These are phyloP conservation scores for Andrena haemorrhoa DNA, from an alignment of 2,888 invertebrate species.

Conservation along the genomic window DNA sequence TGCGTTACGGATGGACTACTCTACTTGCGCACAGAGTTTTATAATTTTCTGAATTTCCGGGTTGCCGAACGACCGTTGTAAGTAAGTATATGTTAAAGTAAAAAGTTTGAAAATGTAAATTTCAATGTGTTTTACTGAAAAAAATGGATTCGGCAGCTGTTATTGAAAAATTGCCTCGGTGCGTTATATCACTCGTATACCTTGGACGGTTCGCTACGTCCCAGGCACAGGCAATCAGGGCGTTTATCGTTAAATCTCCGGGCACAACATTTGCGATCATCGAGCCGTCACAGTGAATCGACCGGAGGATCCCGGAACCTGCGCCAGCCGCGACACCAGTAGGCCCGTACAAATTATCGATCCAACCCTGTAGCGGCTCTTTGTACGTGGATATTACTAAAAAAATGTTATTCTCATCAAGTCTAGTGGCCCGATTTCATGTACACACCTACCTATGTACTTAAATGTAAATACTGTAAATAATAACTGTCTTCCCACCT, in stretches of 20 bases:
- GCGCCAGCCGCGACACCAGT: slow-evolving; percentile 91
- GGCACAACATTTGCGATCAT: slow-evolving; percentile 93
- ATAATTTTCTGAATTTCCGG: too few relatives aligned
- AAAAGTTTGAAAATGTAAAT: too few relatives aligned
- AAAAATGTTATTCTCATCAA: slow-evolving; percentile 44
- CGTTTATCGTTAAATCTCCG: slow-evolving; percentile 93
- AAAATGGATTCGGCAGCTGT: too few relatives aligned
- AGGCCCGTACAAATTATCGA: slow-evolving; percentile 96
- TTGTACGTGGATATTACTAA: slow-evolving; percentile 89
- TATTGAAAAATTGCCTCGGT: too few relatives aligned
- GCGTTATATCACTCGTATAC: slow-evolving; percentile 49
- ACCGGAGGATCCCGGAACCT: slow-evolving; percentile 91
- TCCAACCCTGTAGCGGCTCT: slow-evolving; percentile 93
- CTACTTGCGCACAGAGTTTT: too few relatives aligned
- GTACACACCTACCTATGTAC: background rate
- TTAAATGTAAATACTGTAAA: too few relatives aligned
- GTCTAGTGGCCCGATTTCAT: background rate
- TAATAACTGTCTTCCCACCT: too few relatives aligned
- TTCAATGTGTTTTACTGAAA: too few relatives aligned
- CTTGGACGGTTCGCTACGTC: slow-evolving; percentile 86
- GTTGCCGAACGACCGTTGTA: too few relatives aligned
- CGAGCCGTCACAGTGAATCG: slow-evolving; percentile 90
- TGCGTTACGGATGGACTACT: too few relatives aligned
- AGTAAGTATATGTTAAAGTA: too few relatives aligned
- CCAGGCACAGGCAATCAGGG: slow-evolving; percentile 92